phyloP scores from a whole-genome alignment of 2,888 invertebrate genomes.

The Agrotis exclamationis region DNA sequence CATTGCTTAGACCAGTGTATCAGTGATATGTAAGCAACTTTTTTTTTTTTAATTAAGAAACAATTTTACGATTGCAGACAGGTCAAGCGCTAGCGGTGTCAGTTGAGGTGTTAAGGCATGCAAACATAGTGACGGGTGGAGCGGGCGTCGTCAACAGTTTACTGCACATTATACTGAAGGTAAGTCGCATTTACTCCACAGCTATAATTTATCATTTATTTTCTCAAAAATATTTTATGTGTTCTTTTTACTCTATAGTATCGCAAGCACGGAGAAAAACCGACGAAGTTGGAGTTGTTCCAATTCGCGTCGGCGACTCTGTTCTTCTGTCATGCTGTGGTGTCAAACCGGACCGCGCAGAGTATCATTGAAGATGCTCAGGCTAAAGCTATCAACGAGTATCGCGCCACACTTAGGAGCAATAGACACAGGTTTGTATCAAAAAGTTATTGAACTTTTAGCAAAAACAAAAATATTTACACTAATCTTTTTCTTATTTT shows the following conservation, averaged over 20 bases:
- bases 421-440: slow-evolving; percentile 87
- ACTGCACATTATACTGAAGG: slow-evolving; percentile 83
- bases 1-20: too few species aligned
- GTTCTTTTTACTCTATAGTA: slow-evolving; percentile 73
- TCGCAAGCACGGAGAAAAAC: slow-evolving; percentile 83
- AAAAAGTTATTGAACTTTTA: neutral
- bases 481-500: slow-evolving; percentile 30
- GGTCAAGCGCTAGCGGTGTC: slow-evolving; percentile 84
- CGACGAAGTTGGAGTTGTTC: slow-evolving; percentile 86
- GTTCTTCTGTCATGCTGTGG: slow-evolving; percentile 87
- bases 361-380: slow-evolving; percentile 90
- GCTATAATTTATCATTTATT: neutral
- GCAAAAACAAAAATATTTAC: too few species aligned
- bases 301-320: slow-evolving; percentile 87
- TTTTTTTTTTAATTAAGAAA: neutral
- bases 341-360: slow-evolving; percentile 86
- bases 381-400: slow-evolving; percentile 87
- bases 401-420: slow-evolving; percentile 88
- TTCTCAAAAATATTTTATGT: neutral
- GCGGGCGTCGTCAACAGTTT: slow-evolving; percentile 86
- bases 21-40: too few species aligned
- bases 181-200: slow-evolving; percentile 57
- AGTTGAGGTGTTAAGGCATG: slow-evolving; percentile 85
- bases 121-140: slow-evolving; percentile 85
- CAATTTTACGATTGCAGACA: slow-evolving; percentile 69